Percentiles rank a stretch among this genome's conserved stretches.
Conservation (phyloP, 2,113 vertebrate genomes). For the Mellivora capensis region DNA sequence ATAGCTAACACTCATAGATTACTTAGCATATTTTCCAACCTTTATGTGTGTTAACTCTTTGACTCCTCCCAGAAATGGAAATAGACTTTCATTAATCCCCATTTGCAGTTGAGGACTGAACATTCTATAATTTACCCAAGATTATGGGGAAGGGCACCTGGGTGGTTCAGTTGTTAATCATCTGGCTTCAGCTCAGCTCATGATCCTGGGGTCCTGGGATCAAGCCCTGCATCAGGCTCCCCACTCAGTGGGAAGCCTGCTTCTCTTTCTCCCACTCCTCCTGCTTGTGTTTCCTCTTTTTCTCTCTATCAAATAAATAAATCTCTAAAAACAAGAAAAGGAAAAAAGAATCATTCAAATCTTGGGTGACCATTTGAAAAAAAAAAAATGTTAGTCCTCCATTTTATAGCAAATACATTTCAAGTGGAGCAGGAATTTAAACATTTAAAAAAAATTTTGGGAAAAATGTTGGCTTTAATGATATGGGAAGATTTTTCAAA, state of each 20-base stretch:
- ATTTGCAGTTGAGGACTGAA: background rate
- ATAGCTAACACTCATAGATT: background rate
- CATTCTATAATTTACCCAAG: background rate
- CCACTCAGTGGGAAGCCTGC: too few species aligned
- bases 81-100: background rate
- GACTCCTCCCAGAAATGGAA: background rate
- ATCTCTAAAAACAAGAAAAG: background rate
- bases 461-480: background rate
- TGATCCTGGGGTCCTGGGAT: too few species aligned
- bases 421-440: background rate
- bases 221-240: too few species aligned
- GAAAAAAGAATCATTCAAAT: background rate
- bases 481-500: background rate
- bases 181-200: too few species aligned
- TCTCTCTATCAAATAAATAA: too few species aligned
- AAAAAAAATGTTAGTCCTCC: background rate
- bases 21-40: background rate
- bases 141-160: too few species aligned
- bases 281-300: too few species aligned
- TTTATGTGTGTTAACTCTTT: background rate
- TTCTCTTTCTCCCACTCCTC: too few species aligned
- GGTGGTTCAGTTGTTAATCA: too few species aligned
- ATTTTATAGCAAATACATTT: background rate
- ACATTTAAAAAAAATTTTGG: background rate
- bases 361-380: background rate